Base-by-base conservation (phyloP, 2,113 vertebrate genomes). In the Anguilla japonica region DNA sequence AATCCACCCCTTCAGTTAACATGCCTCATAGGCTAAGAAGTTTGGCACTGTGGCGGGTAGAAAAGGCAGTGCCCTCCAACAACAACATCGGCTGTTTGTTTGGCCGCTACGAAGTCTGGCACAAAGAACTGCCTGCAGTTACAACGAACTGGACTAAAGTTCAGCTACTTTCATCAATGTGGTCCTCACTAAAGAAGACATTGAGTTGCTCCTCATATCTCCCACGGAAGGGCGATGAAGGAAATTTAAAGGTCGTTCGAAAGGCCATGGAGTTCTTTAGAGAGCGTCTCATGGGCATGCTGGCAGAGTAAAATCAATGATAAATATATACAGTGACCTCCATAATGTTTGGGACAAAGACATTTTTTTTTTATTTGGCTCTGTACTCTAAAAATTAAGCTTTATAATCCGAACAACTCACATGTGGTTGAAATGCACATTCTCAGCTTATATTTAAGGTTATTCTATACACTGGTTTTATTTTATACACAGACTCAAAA, bases 111-210 rank as follows among this genome's bases (percentile, higher is more conserved):
- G 18, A 46, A 82, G 41, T 29, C 41, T 1, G 7, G 18, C 43
- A 82, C 16, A n/a, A 46, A 26, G 22, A 26, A 13, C 29, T 34
- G 26, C 78, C 40, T 18, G 11, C 34, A 46, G 40, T 53, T 15
- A n/a, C 5, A 46, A 4, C 29, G n/a, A 2, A 26, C 22, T 3
- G 22, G 8, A 67, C 56, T 84, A 67, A 84, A 84, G 60, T 29
- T 43, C 63, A 43, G 26, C 83, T 22, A 11, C 18, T 84, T 67
- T 56, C 57, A 43, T 81, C 85, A 39, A 80, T 86, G 46, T 26
- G 43, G 18, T 34, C 13, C 20, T 53, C 50, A 26, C 20, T 34
- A 41, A 84, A 71, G 53, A 46, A 84, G 82, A 80, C 83, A n/a
- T 46, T 84, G n/a, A 26, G 60, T 34, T 81, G 71, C 50, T 79